Evolutionary conservation across 2,888 invertebrate species (phyloP).

Genomic region (Labia minor): DNA sequence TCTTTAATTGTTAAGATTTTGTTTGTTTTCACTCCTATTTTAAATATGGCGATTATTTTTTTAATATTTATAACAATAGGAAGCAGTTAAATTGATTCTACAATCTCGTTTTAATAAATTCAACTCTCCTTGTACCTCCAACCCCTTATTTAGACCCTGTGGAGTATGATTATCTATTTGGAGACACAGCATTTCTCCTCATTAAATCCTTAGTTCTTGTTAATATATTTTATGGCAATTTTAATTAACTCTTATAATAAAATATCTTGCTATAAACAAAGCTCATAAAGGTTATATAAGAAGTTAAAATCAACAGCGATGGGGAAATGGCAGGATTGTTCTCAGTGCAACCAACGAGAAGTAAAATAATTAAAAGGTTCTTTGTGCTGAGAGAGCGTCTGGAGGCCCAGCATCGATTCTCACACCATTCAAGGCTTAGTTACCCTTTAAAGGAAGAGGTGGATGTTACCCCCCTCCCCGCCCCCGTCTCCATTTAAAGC

Average conservation of each 20-base stretch:
- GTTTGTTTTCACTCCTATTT: no score
- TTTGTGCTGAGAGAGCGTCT: background rate
- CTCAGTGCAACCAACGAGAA: background rate
- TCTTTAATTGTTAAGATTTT: no score
- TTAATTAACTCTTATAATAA: conserved; percentile 13
- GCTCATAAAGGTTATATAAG: background rate
- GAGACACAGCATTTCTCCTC: no score
- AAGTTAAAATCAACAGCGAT: background rate
- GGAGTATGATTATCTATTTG: no score
- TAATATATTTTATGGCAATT: conserved; percentile 13
- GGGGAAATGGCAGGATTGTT: background rate
- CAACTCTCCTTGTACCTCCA: no score
- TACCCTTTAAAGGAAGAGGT: background rate
- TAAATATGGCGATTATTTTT: no score
- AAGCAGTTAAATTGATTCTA: no score
- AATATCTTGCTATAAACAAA: background rate
- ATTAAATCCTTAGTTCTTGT: background rate
- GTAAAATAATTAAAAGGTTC: conserved; percentile 13
- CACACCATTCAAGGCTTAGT: background rate
- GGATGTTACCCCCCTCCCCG: background rate
- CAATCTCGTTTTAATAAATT: no score
- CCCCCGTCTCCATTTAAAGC: conserved; percentile 1
- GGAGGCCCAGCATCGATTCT: background rate
- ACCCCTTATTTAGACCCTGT: no score
- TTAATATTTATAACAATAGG: no score